Evolutionary conservation across 2,113 vertebrate genomes (phyloP).

Genomic region (Tupaia tana): DNA sequence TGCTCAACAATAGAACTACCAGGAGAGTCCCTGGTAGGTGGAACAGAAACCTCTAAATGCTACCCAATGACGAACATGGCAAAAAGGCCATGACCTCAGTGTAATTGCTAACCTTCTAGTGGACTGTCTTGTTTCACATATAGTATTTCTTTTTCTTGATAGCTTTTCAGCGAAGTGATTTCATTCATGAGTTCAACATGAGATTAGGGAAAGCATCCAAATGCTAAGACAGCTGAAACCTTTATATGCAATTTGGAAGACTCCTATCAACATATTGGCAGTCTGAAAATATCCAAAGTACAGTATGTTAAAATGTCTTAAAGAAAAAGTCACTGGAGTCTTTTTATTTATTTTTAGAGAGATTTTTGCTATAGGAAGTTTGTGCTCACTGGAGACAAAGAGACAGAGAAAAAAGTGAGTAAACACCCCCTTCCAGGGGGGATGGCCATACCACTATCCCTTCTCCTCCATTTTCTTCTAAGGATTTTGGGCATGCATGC

Average conservation of each 20-base stretch:
- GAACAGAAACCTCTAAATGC: not conserved
- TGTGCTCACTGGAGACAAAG: too few relatives aligned
- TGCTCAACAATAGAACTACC: not conserved
- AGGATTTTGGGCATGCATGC: too few relatives aligned
- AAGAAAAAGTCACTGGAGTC: not conserved
- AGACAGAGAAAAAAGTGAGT: too few relatives aligned
- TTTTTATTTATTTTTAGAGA: not conserved
- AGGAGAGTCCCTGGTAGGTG: not conserved
- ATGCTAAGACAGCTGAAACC: not conserved
- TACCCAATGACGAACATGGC: not conserved
- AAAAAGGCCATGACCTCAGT: fast-evolving
- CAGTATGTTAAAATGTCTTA: not conserved
- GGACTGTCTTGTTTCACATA: not conserved
- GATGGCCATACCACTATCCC: too few relatives aligned
- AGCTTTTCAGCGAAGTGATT: not conserved
- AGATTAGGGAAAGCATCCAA: not conserved
- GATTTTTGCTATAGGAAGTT: too few relatives aligned
- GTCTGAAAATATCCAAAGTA: not conserved
- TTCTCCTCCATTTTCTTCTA: too few relatives aligned
- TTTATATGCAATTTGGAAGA: not conserved
- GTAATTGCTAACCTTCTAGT: not conserved
- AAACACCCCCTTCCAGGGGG: too few relatives aligned
- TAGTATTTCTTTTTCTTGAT: not conserved
- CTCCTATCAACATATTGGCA: not conserved
- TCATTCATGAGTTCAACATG: not conserved